Evolutionary conservation across 2,888 invertebrate species (phyloP), one percentile per base, ranked within the genome.

Genomic region (Hipparchia sbordonii): DNA sequence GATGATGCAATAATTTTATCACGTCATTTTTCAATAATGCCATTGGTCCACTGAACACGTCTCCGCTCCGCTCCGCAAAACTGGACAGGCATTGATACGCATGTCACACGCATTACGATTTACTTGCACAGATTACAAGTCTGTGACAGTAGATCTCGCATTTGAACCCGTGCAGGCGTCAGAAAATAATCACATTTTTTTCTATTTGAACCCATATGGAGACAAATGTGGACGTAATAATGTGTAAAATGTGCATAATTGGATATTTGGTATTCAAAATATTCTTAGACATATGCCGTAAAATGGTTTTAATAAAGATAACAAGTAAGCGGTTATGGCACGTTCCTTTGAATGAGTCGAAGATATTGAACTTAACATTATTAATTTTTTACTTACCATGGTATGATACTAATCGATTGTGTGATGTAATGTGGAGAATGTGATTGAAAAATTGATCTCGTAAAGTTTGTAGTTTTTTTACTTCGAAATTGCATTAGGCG

Each of bases 361-460:
- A 61, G 61, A 13, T 6, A 48, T 52, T 60, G 3, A 13, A 62
- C 23, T 48, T 59, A 59, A 59, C 54, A 59, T 61, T 33, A 59
- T 52, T 39, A 69, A 61, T 61, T 61, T 52, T 60, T 39, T 8
- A 61, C n/a, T 52, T 13, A 60, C 59, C 59, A 48, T 71, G 65
- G 56, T 39, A 52, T 73, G 54, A 76, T 70, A 78, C 76, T 75
- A 76, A 77, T 79, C 72, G 79, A 79, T 79, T 82, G 83, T 85
- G 84, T 85, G 84, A 86, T 87, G 89, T 88, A 87, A 86, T 81
- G 87, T 87, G 77, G 89, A 88, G 89, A 89, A 88, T 89, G 92
- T 89, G 88, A 84, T 81, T 80, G 79, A 56, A 62, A 67, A 73
- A 71, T 71, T 70, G 70, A 74, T 66, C 65, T 62, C 67, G 67